phyloP scores from a whole-genome alignment of 2,113 vertebrate species.

The Terrapene triunguis region DNA sequence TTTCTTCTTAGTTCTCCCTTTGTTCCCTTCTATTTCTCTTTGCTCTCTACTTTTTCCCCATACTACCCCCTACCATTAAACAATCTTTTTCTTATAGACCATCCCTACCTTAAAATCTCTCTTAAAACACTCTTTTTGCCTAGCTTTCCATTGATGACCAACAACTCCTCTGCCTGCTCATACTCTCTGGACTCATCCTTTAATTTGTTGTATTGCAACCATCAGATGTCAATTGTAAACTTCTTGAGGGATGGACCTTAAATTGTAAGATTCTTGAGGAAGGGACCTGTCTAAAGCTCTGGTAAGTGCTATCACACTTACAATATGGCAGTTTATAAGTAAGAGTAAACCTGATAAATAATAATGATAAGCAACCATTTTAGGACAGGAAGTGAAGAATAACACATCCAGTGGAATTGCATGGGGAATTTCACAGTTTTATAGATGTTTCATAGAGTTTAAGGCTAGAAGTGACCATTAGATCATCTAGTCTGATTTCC shows the following conservation, averaged over 20 bases:
- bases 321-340: not conserved
- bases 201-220: not conserved
- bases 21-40: not conserved
- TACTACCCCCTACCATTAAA: not conserved
- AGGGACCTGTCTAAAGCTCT: not conserved
- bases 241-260: not conserved
- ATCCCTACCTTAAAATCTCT: not conserved
- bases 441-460: not conserved
- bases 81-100: not conserved
- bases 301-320: not conserved
- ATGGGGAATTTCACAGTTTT: not conserved
- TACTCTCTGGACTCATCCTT: not conserved
- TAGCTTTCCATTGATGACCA: not conserved
- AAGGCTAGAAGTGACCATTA: not conserved
- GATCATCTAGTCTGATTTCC: not conserved
- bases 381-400: not conserved
- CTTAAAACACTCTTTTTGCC: not conserved
- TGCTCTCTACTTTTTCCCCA: not conserved
- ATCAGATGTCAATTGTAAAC: not conserved
- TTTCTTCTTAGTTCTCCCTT: not conserved
- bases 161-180: not conserved
- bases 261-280: not conserved
- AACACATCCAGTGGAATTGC: not conserved
- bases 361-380: not conserved
- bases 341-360: not conserved